phyloP scores from a whole-genome alignment of 64 coral and sea anemone species.

The Catalaphyllia jardinei region DNA sequence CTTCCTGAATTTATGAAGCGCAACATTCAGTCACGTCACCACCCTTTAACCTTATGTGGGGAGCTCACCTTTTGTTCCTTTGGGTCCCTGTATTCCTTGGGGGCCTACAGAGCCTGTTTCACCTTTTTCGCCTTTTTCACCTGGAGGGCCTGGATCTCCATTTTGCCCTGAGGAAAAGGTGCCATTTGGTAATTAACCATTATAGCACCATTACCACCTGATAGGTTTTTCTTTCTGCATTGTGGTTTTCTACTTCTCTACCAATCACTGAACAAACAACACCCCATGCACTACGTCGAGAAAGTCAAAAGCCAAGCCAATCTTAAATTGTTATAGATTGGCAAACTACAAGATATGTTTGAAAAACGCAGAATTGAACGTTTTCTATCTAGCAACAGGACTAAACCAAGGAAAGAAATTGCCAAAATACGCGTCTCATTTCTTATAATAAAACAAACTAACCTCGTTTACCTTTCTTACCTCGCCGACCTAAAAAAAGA shows the following conservation, averaged over 20 bases:
- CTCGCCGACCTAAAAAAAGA: background rate
- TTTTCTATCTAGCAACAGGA: background rate
- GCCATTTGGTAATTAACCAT: background rate
- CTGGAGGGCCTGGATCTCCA: constrained; percentile 21
- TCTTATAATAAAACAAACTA: background rate
- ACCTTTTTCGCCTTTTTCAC: background rate
- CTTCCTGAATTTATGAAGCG: too few species aligned
- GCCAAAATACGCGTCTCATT: background rate
- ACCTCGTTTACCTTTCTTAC: constrained; percentile 34
- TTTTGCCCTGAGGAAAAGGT: constrained; percentile 24
- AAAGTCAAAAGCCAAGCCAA: too few species aligned
- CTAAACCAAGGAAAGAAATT: background rate
- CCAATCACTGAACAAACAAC: too few species aligned
- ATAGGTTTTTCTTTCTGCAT: background rate
- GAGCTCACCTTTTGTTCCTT: constrained; percentile 6
- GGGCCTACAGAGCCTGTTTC: background rate
- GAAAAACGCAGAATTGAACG: too few species aligned
- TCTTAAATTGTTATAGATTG: too few species aligned
- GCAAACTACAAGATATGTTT: too few species aligned
- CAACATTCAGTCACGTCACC: background rate
- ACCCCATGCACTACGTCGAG: too few species aligned
- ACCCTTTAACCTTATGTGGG: background rate
- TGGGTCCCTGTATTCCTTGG: constrained; percentile 9
- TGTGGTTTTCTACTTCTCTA: background rate
- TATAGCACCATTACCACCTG: background rate